Conservation (phyloP, 2,888 invertebrate species). For the Synanthedon andrenaeformis region DNA sequence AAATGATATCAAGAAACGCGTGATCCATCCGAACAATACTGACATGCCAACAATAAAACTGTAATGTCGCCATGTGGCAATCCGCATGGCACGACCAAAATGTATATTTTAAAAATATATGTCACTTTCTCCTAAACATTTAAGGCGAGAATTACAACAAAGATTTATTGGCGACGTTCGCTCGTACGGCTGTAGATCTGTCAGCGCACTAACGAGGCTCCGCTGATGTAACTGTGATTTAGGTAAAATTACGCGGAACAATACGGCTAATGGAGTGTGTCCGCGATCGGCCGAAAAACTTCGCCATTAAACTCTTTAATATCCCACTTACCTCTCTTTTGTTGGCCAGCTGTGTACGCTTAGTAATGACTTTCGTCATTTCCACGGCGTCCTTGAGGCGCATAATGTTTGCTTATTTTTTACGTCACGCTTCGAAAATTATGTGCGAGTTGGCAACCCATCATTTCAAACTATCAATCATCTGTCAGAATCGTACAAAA, state of each 20-base stretch:
- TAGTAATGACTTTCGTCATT: conserved; percentile 6
- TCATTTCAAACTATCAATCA: background rate
- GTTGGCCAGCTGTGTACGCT: conserved; percentile 7
- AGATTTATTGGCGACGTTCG: no score
- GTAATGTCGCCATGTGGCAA: no score
- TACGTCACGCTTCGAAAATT: conserved; percentile 2
- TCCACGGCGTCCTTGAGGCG: conserved; percentile 6
- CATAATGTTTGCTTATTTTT: conserved; percentile 5
- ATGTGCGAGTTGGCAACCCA: background rate
- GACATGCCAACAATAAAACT: no score
- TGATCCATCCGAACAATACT: no score
- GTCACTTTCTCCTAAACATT: no score
- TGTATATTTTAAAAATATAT: no score
- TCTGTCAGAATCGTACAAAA: background rate
- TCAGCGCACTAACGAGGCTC: conserved; percentile 31
- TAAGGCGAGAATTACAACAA: no score
- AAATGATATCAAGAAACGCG: no score
- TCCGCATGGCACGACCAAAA: no score
- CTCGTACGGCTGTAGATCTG: conserved; percentile 3
- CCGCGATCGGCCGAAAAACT: conserved; percentile 17
- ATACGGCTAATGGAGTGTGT: conserved; percentile 46
- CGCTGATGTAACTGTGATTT: conserved; percentile 49
- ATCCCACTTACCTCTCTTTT: conserved; percentile 7
- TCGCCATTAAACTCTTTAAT: conserved; percentile 5
- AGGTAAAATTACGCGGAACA: conserved; percentile 50